Base-by-base conservation (phyloP, 1,140 invertebrate genomes). In the Phymastichus coffea region DNA sequence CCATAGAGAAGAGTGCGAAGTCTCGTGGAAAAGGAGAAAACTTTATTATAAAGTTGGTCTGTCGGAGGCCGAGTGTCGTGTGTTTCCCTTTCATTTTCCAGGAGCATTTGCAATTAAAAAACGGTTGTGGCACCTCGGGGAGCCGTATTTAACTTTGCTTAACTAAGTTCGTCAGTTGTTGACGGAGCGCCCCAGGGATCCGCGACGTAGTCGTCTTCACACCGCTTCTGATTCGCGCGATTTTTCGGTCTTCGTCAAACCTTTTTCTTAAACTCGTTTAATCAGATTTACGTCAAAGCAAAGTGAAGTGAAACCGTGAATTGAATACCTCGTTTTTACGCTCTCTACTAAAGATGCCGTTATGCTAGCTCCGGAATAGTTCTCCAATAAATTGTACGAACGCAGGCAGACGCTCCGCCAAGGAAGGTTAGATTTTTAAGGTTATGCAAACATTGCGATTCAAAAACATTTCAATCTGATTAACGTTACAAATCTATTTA, bases 41-140 rank as follows among this genome's bases (percentile, higher is more conserved):
- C 47, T 58, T 58, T 58, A 60, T 52, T 60, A 53, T 44, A 60
- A 60, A 46, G 38, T 60, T 60, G 1, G 9, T 19, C 15, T 14
- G 8, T n/a, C 35, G 22, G n/a, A n/a, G 10, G 12, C 6, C 23
- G 38, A 30, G 30, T 48, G 23, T 38, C 23, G 15, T 30, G 25
- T 68, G 62, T 66, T 66, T 60, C 61, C 65, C 66, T 70, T 67
- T 69, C 66, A 70, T 71, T 73, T 70, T 61, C 65, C 64, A 66
- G 67, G 73, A 73, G 70, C 71, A 74, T 78, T 78, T 75, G 68
- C 73, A 79, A 79, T 78, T 78, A 76, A 77, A 79, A 77, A 75
- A 70, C 65, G 69, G 64, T 70, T 70, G 70, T 74, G 66, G 61
- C 69, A 77, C 74, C 74, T 75, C 68, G 70, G 77, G 76, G 76